Base-by-base conservation (phyloP, 2,888 invertebrate genomes). In the Physocephala rufipes region DNA sequence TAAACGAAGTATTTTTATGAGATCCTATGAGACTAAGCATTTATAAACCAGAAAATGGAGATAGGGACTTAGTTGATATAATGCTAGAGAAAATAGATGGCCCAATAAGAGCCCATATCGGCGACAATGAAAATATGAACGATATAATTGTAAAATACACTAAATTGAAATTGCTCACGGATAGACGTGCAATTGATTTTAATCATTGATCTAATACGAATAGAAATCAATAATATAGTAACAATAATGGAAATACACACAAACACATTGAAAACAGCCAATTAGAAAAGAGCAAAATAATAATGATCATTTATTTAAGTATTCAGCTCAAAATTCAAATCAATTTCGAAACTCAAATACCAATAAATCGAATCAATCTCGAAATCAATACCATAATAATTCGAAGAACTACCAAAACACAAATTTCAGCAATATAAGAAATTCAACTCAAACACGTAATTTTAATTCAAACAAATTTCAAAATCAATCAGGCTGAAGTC, bases 61-160 rank as follows among this genome's bases (percentile, higher is more conserved):
- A 53, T 16, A 53, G 9, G 53, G 53, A 53, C n/a, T 53, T 53
- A 53, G 53, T 53, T 16, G 24, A 53, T 53, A 53, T 53, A 53
- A 21, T 53, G 53, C 19, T 53, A 53, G 53, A 53, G 24, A 53
- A 53, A 53, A 53, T 53, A 53, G 53, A 53, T 24, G 53, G 53
- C 2, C 53, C 53, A 53, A 53, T 53, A 9, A 53, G 53, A 53
- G 53, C 53, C 19, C n/a, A 53, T 53, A 21, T 53, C 21, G 53
- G 24, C 24, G 53, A 53, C 9, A 53, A 53, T 53, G 19, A 24
- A 21, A 21, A 19, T 21, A 21, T 53, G 24, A 53, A 53, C 9
- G 53, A 51, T 19, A 51, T 51, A 51, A 51, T 51, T 19, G 16
- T 21, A 19, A 53, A 24, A 53, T 24, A 53, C 19, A n/a, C 53